Conservation (phyloP, 2,113 vertebrate genomes). For the Actenoides lindsayi region DNA sequence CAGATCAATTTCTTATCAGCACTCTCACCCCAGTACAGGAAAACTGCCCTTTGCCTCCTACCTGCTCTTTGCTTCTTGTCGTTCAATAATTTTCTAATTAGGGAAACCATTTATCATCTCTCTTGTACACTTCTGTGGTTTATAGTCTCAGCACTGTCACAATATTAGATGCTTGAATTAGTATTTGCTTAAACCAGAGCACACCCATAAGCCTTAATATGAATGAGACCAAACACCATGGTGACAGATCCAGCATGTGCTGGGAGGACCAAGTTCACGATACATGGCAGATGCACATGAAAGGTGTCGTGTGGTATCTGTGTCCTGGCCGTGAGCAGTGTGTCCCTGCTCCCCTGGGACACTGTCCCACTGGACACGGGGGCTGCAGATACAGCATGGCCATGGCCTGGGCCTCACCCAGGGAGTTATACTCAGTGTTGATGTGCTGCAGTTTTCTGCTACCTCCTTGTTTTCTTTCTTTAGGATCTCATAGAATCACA, state of each 20-base stretch:
- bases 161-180: not conserved
- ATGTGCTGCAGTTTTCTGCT: not conserved
- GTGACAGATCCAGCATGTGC: not conserved
- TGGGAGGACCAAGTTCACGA: rapidly evolving
- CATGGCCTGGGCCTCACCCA: no score
- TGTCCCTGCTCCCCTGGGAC: no score
- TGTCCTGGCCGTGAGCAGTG: not conserved
- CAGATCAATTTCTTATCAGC: conserved; percentile 36
- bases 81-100: not conserved
- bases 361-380: no score
- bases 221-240: not conserved
- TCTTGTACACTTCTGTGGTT: not conserved
- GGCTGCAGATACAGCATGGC: no score
- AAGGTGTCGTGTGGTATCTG: not conserved
- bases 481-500: not conserved
- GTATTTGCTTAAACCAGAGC: not conserved
- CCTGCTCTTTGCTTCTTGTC: not conserved
- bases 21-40: not conserved
- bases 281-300: not conserved
- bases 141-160: not conserved
- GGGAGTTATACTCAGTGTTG: rapidly evolving
- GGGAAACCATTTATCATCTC: not conserved
- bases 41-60: not conserved
- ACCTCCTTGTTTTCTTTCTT: not conserved
- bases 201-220: not conserved